Conservation (phyloP, 2,113 vertebrate genomes). For the Bambusicola thoracicus region DNA sequence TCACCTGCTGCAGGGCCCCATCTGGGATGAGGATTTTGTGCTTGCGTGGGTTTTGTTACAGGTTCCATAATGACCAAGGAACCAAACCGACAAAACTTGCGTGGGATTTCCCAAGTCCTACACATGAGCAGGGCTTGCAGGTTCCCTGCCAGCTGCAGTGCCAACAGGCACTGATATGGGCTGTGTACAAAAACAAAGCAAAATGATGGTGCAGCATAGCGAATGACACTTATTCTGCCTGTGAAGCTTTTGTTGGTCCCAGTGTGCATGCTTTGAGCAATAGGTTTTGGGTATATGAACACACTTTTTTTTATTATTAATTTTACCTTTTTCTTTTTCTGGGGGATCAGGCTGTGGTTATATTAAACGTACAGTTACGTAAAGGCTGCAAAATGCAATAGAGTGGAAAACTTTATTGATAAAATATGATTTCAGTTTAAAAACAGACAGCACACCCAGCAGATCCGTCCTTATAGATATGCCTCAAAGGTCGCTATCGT, state of each 20-base stretch:
- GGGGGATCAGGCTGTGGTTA: neutral
- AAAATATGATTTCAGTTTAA: neutral
- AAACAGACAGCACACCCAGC: neutral
- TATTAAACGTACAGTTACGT: neutral
- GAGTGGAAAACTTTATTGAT: neutral
- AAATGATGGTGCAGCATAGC: neutral
- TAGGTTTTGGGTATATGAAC: neutral
- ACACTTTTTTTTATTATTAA: neutral
- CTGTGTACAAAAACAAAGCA: neutral
- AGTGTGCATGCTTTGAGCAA: accelerated
- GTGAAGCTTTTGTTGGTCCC: neutral
- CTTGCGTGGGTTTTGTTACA: neutral
- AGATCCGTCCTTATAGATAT: neutral
- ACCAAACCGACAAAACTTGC: neutral
- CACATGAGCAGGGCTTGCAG: neutral
- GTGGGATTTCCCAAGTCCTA: neutral
- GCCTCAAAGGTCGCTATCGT: neutral
- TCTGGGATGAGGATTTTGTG: neutral
- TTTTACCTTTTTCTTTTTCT: neutral
- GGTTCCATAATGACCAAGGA: neutral
- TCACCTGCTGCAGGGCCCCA: neutral
- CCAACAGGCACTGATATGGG: accelerated
- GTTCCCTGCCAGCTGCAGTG: neutral
- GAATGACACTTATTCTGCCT: neutral
- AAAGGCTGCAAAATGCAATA: neutral